Evolutionary conservation across 1,140 invertebrate species (phyloP), one percentile per base, ranked within the genome.

Genomic region (Macrosteles quadrilineatus): DNA sequence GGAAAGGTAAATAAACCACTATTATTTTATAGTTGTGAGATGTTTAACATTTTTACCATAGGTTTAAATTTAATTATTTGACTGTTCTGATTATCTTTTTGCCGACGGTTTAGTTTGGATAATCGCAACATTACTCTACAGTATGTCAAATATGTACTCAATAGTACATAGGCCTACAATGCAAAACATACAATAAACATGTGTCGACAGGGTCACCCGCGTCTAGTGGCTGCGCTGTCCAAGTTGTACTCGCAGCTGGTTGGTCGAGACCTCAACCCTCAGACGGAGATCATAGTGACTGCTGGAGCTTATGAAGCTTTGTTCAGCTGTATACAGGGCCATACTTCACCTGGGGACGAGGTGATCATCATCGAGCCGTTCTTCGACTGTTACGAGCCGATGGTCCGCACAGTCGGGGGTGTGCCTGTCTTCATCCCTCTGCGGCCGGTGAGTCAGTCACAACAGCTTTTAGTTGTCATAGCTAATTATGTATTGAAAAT

Each of bases 361-460:
- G 95, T 96, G 71, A 97, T 98, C 71, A 95, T 99, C 30, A 96
- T 99, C 72, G 98, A 99, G 80, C 98, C 98, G 9, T 99, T 93
- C 81, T 99, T 97, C 80, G 98, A 99, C 80, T 98, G 96, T 78
- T 99, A 99, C 79, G 92, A 93, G 71, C 95, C 96, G 1, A 97
- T 99, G 92, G 90, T 98, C 0, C 86, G 84, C 75, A 87, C 89
- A 75, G 94, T 94, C 31, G 95, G 95, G 0, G 98, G 95, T 12
- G 85, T 88, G 23, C 90, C 95, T 0, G 90, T 89, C 64, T 98
- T 93, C 79, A 92, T 99, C 71, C 88, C 96, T 9, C 83, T 99
- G 1, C 87, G 90, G 82, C 89, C 92, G 55, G 91, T 93, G 84
- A 86, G 82, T 77, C 30, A 19, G 27, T 25, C 12, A 32, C 50